phyloP scores from a whole-genome alignment of 2,888 invertebrate species.

The Parochlus steinenii region DNA sequence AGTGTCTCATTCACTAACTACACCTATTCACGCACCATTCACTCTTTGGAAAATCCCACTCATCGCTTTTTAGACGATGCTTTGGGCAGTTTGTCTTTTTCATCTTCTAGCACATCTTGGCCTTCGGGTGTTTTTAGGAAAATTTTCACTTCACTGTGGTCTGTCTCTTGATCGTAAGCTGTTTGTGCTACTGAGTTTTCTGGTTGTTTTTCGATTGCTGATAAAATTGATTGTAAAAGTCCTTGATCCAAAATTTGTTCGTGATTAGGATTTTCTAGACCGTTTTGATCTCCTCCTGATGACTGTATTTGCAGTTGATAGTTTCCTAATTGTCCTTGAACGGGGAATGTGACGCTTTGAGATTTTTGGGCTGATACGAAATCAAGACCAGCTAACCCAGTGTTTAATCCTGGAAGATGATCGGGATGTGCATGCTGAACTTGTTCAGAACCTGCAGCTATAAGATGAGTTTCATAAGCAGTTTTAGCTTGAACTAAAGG shows the following conservation, averaged over 20 bases:
- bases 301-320: conserved; percentile 65
- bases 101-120: conserved; percentile 13
- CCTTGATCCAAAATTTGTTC: conserved; percentile 64
- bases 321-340: conserved; percentile 40
- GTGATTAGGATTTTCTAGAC: conserved; percentile 40
- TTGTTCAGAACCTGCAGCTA: background rate
- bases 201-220: conserved; percentile 61
- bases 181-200: conserved; percentile 17
- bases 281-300: conserved; percentile 23
- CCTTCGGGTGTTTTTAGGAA: conserved; percentile 13
- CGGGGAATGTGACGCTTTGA: conserved; percentile 30
- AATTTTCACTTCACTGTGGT: conserved; percentile 13
- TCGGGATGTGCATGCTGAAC: conserved; percentile 20
- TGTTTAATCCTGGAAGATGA: conserved; percentile 22
- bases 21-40: too few relatives aligned
- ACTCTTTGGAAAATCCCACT: too few relatives aligned
- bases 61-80: too few relatives aligned
- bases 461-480: background rate
- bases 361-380: conserved; percentile 27
- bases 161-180: conserved; percentile 10
- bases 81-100: too few relatives aligned
- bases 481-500: background rate
- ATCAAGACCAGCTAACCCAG: conserved; percentile 19
- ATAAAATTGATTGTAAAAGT: conserved; percentile 59
- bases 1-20: too few relatives aligned